Evolutionary conservation across 2,797 vertebrate species (phyloP).

Genomic region (Brachyrhaphis roseni): DNA sequence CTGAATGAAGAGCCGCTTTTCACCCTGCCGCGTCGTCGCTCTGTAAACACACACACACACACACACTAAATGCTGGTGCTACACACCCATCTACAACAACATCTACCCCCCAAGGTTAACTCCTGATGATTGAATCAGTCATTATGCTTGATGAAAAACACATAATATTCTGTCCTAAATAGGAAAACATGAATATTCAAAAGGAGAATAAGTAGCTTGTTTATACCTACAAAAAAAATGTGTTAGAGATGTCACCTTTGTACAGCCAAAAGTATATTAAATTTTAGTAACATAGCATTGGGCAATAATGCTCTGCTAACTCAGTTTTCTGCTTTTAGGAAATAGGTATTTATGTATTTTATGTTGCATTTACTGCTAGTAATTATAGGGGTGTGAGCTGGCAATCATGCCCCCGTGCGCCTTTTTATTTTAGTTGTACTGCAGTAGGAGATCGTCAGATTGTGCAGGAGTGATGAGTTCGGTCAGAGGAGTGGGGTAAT

Average conservation of each 20-base stretch:
- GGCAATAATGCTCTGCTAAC: slow-evolving; percentile 31
- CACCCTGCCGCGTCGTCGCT: slow-evolving; percentile 88
- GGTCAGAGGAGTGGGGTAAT: slow-evolving; percentile 57
- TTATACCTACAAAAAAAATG: neutral
- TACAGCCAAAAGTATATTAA: slow-evolving; percentile 20
- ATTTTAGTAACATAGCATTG: slow-evolving; percentile 22
- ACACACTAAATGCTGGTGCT: slow-evolving; percentile 11
- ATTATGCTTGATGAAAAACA: slow-evolving; percentile 67
- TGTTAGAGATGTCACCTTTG: slow-evolving; percentile 22
- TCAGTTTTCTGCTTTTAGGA: slow-evolving; percentile 37
- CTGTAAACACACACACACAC: slow-evolving; percentile 74
- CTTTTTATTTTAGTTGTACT: slow-evolving; percentile 23
- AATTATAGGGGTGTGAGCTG: slow-evolving; percentile 19
- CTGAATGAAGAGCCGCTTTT: slow-evolving; percentile 89
- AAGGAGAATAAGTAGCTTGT: slow-evolving; percentile 36
- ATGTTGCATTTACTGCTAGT: slow-evolving; percentile 25
- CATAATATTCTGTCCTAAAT: slow-evolving; percentile 50
- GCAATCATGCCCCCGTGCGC: slow-evolving; percentile 4
- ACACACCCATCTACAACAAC: slow-evolving; percentile 34
- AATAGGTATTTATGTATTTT: slow-evolving; percentile 28
- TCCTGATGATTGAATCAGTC: slow-evolving; percentile 57
- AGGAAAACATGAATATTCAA: slow-evolving; percentile 61
- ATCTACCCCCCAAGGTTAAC: slow-evolving; percentile 55
- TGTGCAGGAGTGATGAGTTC: slow-evolving; percentile 40
- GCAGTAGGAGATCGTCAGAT: slow-evolving; percentile 38